A percentile compares a stretch with the other conserved stretches of the same genome.
Evolutionary conservation across 2,888 invertebrate genomes (phyloP).

Genomic region (Lithophane socia): DNA sequence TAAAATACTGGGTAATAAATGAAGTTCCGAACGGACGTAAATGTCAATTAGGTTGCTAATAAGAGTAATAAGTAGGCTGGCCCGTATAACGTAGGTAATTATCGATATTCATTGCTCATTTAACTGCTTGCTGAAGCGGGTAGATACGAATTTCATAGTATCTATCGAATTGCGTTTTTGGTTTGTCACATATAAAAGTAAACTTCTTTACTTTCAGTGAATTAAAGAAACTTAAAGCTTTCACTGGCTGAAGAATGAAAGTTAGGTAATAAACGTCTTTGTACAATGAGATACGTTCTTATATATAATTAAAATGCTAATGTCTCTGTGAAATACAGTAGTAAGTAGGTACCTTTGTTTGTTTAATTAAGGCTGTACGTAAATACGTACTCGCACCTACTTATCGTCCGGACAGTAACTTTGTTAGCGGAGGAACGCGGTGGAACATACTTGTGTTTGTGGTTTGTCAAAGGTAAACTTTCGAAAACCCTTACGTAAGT

Average conservation of each 20-base stretch:
- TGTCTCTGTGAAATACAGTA: constrained; percentile 29
- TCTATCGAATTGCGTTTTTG: neutral
- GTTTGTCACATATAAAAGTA: neutral
- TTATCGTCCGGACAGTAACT: constrained; percentile 63
- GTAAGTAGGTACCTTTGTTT: constrained; percentile 42
- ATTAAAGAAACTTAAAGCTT: constrained; percentile 26
- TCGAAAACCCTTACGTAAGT: constrained; percentile 67
- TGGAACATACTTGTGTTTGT: constrained; percentile 70
- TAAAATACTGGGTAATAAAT: constrained; percentile 61
- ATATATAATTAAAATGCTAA: constrained; percentile 54
- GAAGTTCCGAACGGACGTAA: constrained; percentile 39
- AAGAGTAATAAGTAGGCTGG: constrained; percentile 34
- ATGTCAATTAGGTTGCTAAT: constrained; percentile 36
- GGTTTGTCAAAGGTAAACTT: constrained; percentile 77
- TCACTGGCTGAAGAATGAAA: constrained; percentile 23
- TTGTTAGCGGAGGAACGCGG: constrained; percentile 65
- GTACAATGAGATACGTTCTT: constrained; percentile 27
- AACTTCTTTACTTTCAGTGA: constrained; percentile 27
- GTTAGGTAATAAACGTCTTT: constrained; percentile 28
- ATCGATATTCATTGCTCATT: constrained; percentile 23
- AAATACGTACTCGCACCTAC: constrained; percentile 56
- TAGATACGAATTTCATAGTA: constrained; percentile 17
- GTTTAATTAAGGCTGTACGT: constrained; percentile 51
- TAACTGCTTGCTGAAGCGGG: neutral
- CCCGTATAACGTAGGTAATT: constrained; percentile 29